These are phyloP conservation scores for Spheniscus humboldti DNA, from an alignment of 2,797 vertebrate species.

Conservation along the genomic window DNA sequence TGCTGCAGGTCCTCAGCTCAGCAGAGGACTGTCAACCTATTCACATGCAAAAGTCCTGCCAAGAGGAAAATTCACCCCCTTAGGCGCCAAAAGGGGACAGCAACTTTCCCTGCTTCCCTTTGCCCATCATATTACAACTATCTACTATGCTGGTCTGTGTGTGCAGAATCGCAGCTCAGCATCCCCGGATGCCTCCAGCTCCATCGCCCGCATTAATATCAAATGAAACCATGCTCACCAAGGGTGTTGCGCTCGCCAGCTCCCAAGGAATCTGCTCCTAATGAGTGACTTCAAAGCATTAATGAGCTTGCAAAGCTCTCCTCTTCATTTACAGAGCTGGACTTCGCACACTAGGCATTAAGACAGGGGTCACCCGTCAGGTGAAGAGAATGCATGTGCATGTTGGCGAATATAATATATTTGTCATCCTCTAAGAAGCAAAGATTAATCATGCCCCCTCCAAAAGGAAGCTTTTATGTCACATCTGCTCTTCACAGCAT, in stretches of 20 bases:
- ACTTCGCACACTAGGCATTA: constrained; percentile 47
- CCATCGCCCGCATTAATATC: constrained; percentile 45
- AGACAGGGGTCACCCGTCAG: constrained; percentile 61
- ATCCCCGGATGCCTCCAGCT: constrained; percentile 25
- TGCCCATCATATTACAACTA: neutral
- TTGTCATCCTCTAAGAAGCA: constrained; percentile 61
- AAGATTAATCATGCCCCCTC: constrained; percentile 64
- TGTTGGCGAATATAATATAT: constrained; percentile 59
- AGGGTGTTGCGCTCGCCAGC: constrained; percentile 19
- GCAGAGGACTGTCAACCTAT: neutral
- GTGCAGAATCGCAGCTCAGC: neutral
- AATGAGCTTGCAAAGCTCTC: constrained; percentile 69
- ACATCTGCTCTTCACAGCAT: neutral
- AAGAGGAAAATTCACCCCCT: neutral
- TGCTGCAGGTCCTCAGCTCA: neutral
- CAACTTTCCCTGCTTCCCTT: neutral
- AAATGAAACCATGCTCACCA: constrained; percentile 42
- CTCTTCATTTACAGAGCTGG: constrained; percentile 61
- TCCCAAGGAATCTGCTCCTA: constrained; percentile 56
- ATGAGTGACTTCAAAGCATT: constrained; percentile 70
- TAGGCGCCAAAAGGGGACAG: neutral
- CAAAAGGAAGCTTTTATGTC: constrained; percentile 26
- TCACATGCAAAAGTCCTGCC: neutral
- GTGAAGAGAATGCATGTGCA: constrained; percentile 37
- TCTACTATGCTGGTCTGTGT: neutral